A percentile compares a stretch with the other conserved stretches of the same genome.
phyloP scores from a whole-genome alignment of 1,140 invertebrate genomes.

The Sinonovacula constricta region DNA sequence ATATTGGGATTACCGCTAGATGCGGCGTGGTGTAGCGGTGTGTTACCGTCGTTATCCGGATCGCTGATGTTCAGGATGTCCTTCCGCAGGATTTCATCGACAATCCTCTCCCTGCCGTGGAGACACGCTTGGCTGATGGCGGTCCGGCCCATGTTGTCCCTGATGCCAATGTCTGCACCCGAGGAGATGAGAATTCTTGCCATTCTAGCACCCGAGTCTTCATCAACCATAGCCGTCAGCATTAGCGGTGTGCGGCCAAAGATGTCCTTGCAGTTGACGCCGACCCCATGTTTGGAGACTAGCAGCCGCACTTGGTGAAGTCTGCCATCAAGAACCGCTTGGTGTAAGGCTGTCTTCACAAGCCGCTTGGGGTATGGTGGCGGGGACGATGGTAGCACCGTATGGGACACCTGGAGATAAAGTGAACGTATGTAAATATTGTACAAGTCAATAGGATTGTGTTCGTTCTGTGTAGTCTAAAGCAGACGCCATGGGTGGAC shows the following conservation, averaged over 20 bases:
- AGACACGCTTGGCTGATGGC: slow-evolving; percentile 73
- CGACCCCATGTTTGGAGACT: slow-evolving; percentile 67
- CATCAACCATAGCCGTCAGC: slow-evolving; percentile 73
- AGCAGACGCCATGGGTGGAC: no score
- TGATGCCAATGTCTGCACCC: slow-evolving; percentile 64
- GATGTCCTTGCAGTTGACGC: slow-evolving; percentile 70
- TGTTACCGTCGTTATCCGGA: slow-evolving; percentile 75
- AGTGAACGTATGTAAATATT: no score
- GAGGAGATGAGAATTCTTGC: slow-evolving; percentile 68
- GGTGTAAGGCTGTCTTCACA: slow-evolving; percentile 76
- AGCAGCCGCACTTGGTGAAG: slow-evolving; percentile 75
- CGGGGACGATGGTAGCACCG: slow-evolving; percentile 39
- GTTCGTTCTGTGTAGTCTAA: no score
- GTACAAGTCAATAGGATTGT: no score
- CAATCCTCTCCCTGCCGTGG: slow-evolving; percentile 67
- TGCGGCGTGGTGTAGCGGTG: slow-evolving; percentile 71
- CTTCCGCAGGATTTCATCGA: slow-evolving; percentile 64
- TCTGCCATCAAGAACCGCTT: slow-evolving; percentile 73
- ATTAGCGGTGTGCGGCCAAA: slow-evolving; percentile 75
- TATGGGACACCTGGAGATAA: slow-evolving; percentile 42
- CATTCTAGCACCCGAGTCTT: slow-evolving; percentile 72
- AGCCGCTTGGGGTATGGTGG: slow-evolving; percentile 62
- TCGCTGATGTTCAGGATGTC: slow-evolving; percentile 73
- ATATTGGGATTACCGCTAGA: slow-evolving; percentile 69
- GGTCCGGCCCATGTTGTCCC: slow-evolving; percentile 70